These are phyloP conservation scores for Zaprionus nigranus DNA, from an alignment of 1,140 invertebrate genomes.

Conservation along the genomic window DNA sequence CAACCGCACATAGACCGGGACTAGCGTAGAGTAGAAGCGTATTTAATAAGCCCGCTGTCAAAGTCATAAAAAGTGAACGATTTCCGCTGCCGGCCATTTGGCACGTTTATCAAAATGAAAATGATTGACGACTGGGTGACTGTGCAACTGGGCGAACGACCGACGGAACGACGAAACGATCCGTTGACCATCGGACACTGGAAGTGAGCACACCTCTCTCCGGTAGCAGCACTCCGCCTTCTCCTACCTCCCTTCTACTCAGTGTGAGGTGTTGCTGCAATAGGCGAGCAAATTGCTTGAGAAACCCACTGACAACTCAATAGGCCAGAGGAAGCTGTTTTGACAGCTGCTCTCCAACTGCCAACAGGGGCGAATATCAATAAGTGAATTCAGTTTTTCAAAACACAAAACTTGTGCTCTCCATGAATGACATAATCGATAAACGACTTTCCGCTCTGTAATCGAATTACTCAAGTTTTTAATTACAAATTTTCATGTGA, in stretches of 20 bases:
- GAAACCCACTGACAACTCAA: conserved; percentile 72
- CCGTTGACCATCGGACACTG: conserved; percentile 15
- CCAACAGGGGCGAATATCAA: conserved; percentile 37
- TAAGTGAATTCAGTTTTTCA: conserved; percentile 45
- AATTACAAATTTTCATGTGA: neutral
- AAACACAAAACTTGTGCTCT: conserved; percentile 45
- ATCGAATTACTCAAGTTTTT: conserved; percentile 44
- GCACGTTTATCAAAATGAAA: conserved; percentile 74
- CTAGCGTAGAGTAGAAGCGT: conserved; percentile 12
- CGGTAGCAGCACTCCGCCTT: neutral
- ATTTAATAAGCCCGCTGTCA: conserved; percentile 38
- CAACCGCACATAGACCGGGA: conserved; percentile 19
- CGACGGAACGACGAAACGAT: neutral
- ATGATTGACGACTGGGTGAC: conserved; percentile 66
- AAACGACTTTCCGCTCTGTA: conserved; percentile 55
- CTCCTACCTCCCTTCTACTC: neutral
- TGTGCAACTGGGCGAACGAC: conserved; percentile 34
- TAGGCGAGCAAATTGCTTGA: conserved; percentile 51
- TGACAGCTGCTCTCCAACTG: conserved; percentile 37
- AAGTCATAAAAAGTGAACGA: conserved; percentile 60
- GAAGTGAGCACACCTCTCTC: conserved; percentile 3
- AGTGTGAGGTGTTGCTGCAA: conserved; percentile 38
- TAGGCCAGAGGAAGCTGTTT: conserved; percentile 52
- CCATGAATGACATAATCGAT: conserved; percentile 66
- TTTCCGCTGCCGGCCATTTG: conserved; percentile 73